A percentile compares a stretch with the other conserved stretches of the same genome.
These are phyloP conservation scores for Poeciliopsis gracilis DNA, from an alignment of 2,797 vertebrate genomes.

Conservation along the genomic window DNA sequence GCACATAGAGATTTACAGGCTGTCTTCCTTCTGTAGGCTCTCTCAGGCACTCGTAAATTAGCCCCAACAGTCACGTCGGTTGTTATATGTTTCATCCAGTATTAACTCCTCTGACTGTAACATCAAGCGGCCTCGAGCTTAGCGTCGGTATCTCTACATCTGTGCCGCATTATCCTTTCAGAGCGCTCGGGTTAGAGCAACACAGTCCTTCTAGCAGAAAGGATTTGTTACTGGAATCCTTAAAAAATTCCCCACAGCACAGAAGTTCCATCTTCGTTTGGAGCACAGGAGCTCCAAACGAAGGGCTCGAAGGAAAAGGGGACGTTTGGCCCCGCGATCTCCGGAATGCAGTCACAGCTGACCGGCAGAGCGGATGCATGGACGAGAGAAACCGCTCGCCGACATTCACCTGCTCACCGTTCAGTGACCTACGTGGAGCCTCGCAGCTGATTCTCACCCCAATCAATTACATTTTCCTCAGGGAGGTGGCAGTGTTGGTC, in stretches of 20 bases:
- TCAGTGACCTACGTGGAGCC: background rate
- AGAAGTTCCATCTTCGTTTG: constrained; percentile 57
- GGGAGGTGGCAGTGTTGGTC: constrained; percentile 79
- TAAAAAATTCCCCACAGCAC: constrained; percentile 38
- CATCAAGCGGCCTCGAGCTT: constrained; percentile 21
- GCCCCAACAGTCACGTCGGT: background rate
- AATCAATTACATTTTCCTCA: constrained; percentile 68
- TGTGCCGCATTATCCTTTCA: constrained; percentile 36
- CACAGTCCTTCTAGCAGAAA: constrained; percentile 23
- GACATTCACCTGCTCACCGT: background rate
- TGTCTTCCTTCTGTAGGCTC: constrained; percentile 49
- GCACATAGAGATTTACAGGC: constrained; percentile 42
- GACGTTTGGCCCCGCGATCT: constrained; percentile 73
- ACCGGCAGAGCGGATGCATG: constrained; percentile 13
- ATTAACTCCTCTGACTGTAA: constrained; percentile 26
- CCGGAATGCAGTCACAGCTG: constrained; percentile 62
- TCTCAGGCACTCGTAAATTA: constrained; percentile 41
- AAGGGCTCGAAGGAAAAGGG: constrained; percentile 78
- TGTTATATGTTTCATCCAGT: constrained; percentile 14
- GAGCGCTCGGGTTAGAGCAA: constrained; percentile 30
- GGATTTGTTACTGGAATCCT: constrained; percentile 6
- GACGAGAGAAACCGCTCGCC: background rate
- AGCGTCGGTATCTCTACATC: constrained; percentile 39
- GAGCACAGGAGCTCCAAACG: constrained; percentile 58
- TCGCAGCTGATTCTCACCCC: background rate